Evolutionary conservation across 2,797 vertebrate genomes (phyloP).

Genomic region (Sibirionetta formosa): DNA sequence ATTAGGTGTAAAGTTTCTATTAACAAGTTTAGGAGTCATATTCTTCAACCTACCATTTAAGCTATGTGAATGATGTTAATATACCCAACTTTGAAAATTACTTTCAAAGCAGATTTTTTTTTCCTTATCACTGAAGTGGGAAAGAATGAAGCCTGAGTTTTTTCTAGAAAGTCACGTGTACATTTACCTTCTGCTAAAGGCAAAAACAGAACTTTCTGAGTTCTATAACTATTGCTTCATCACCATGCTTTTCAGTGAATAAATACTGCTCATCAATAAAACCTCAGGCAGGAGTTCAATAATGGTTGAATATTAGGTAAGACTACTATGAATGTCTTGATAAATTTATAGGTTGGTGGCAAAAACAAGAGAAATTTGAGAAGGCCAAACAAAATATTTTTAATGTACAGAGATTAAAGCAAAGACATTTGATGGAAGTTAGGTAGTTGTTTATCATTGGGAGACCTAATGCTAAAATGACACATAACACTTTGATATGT

Average conservation of each 20-base stretch:
- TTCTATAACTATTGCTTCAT: slow-evolving; percentile 26
- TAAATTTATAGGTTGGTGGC: slow-evolving; percentile 12
- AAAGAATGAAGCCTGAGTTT: not conserved
- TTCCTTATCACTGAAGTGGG: not conserved
- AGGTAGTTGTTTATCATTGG: not conserved
- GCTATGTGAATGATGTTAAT: not conserved
- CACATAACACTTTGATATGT: not conserved
- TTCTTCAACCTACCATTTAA: not conserved
- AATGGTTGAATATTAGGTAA: slow-evolving; percentile 43
- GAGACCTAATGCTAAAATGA: not conserved
- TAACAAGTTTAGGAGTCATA: not conserved
- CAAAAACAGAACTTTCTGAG: not conserved
- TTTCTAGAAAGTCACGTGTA: not conserved
- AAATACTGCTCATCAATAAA: slow-evolving; percentile 32
- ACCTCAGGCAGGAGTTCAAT: slow-evolving; percentile 16
- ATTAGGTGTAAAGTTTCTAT: not conserved
- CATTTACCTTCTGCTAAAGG: not conserved
- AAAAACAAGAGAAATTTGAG: slow-evolving; percentile 8
- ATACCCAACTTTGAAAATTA: not conserved
- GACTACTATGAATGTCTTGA: not conserved
- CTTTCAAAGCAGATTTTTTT: not conserved
- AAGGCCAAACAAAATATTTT: not conserved
- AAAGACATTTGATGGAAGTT: not conserved
- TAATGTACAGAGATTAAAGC: not conserved
- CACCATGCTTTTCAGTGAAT: not conserved